A percentile compares a stretch with the other conserved stretches of the same genome.
Conservation (phyloP, 2,888 invertebrate species). For the Gibbula magus region DNA sequence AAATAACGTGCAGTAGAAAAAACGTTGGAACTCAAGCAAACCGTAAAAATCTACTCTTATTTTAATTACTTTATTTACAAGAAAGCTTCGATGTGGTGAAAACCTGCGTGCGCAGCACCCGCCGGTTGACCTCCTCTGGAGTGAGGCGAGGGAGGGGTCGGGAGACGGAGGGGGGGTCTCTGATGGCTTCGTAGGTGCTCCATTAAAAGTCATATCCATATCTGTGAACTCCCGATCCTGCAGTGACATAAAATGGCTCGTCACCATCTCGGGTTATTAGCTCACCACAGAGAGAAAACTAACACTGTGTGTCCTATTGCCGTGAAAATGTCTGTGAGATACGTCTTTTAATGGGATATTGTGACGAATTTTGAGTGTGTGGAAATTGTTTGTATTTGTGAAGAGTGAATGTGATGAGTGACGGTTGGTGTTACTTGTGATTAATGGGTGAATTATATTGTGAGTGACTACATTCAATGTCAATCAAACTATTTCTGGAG, state of each 20-base stretch:
- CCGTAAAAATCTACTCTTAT: slow-evolving; percentile 17
- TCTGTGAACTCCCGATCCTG: slow-evolving; percentile 98
- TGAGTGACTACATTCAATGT: too few relatives aligned
- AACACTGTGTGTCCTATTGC: too few relatives aligned
- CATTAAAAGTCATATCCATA: slow-evolving; percentile 95
- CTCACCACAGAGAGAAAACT: neutral
- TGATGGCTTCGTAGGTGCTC: slow-evolving; percentile 89
- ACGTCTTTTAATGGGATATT: neutral
- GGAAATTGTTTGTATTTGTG: neutral
- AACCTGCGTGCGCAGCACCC: slow-evolving; percentile 69
- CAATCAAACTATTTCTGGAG: too few relatives aligned
- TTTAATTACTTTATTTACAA: slow-evolving; percentile 55
- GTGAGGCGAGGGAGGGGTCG: slow-evolving; percentile 69
- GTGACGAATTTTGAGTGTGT: neutral
- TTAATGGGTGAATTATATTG: too few relatives aligned
- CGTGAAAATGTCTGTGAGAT: neutral
- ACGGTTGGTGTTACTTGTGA: neutral
- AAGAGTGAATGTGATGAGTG: neutral
- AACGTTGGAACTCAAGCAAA: slow-evolving; percentile 6
- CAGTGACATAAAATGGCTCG: slow-evolving; percentile 33
- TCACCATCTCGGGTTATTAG: too few relatives aligned
- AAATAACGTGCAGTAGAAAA: neutral
- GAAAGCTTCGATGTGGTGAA: slow-evolving; percentile 65
- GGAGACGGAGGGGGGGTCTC: slow-evolving; percentile 75
- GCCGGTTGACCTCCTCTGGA: slow-evolving; percentile 54